phyloP scores from a whole-genome alignment of 2,797 vertebrate genomes.

The Pangasius larnaudii region DNA sequence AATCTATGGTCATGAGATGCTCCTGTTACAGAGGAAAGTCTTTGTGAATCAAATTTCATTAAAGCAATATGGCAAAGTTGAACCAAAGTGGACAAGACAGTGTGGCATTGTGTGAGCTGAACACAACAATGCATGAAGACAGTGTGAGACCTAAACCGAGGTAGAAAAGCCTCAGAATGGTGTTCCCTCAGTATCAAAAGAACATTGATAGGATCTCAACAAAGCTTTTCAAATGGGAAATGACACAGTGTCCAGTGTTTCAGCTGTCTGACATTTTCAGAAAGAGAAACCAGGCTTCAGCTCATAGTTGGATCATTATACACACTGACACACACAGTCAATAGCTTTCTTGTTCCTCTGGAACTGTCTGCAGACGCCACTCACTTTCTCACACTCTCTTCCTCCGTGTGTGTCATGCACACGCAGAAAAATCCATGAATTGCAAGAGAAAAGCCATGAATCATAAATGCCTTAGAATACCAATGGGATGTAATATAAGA shows the following conservation, averaged over 20 bases:
- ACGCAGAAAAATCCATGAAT: neutral
- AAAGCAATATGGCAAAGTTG: slow-evolving; percentile 46
- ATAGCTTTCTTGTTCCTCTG: slow-evolving; percentile 16
- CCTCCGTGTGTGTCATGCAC: neutral
- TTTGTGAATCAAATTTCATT: slow-evolving; percentile 22
- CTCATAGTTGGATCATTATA: slow-evolving; percentile 49
- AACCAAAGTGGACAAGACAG: slow-evolving; percentile 31
- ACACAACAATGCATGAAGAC: slow-evolving; percentile 31
- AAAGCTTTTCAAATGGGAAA: slow-evolving; percentile 45
- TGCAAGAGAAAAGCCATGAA: neutral
- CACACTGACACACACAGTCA: slow-evolving; percentile 19
- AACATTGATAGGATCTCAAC: slow-evolving; percentile 33
- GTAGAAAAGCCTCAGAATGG: slow-evolving; percentile 32
- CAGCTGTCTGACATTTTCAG: slow-evolving; percentile 41
- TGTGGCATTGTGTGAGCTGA: slow-evolving; percentile 28
- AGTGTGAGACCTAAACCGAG: neutral
- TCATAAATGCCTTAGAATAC: neutral
- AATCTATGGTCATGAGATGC: neutral
- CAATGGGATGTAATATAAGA: neutral
- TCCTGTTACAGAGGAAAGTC: neutral
- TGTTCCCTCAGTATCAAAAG: slow-evolving; percentile 33
- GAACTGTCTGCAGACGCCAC: slow-evolving; percentile 2
- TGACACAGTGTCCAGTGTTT: slow-evolving; percentile 50
- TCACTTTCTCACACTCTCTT: slow-evolving; percentile 26
- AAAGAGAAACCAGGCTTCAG: slow-evolving; percentile 17